Evolutionary conservation across 2,113 vertebrate genomes (phyloP).

Genomic region (Phrynosoma blainvillii): DNA sequence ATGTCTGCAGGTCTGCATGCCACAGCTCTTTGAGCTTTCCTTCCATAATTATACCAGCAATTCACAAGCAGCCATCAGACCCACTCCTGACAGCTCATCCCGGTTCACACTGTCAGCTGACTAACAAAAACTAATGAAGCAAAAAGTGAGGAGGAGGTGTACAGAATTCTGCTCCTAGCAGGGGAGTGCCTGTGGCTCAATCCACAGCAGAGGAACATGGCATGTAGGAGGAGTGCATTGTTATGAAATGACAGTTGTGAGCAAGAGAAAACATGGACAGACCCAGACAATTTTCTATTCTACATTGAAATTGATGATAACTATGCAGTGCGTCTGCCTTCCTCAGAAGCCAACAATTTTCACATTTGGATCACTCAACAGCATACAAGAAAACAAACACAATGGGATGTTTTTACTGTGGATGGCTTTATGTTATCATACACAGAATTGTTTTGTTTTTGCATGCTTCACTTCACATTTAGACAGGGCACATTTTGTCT

Average conservation of each 20-base stretch:
- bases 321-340: neutral
- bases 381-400: neutral
- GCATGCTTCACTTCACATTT: neutral
- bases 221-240: neutral
- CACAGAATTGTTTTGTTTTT: neutral
- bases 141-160: constrained; percentile 38
- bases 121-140: constrained; percentile 68
- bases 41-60: constrained; percentile 71
- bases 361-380: neutral
- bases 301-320: constrained; percentile 21
- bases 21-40: constrained; percentile 35
- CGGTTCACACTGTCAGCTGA: constrained; percentile 51
- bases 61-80: constrained; percentile 52
- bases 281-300: neutral
- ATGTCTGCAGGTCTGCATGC: neutral
- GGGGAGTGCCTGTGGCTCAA: neutral
- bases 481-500: neutral
- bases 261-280: constrained; percentile 21
- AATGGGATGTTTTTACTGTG: neutral
- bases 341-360: constrained; percentile 7
- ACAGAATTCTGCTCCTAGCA: constrained; percentile 21
- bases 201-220: neutral
- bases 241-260: constrained; percentile 26
- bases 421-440: neutral
- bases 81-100: constrained; percentile 68